Conservation (phyloP, 2,888 invertebrate genomes). For the Nymphalis urticae region DNA sequence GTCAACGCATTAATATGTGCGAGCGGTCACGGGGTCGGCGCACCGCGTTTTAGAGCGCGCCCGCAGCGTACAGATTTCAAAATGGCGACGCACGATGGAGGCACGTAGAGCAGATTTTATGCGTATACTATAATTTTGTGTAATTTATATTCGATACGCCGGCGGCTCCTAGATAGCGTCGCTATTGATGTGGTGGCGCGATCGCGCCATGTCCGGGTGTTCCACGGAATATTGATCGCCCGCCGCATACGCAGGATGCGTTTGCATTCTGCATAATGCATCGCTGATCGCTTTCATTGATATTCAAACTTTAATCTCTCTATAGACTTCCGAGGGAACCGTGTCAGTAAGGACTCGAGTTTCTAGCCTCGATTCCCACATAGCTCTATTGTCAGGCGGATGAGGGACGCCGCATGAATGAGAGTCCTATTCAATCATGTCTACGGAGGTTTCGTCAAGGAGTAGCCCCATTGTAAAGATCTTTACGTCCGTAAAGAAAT, state of each 20-base stretch:
- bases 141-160: constrained; percentile 78
- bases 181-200: constrained; percentile 70
- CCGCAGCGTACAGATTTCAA: constrained; percentile 44
- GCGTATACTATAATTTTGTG: constrained; percentile 57
- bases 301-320: constrained; percentile 45
- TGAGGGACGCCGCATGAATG: constrained; percentile 9
- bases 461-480: constrained; percentile 4
- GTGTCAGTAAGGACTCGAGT: constrained; percentile 14
- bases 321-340: constrained; percentile 38
- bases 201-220: constrained; percentile 65
- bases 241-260: constrained; percentile 55
- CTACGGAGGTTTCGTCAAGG: constrained; percentile 2
- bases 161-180: constrained; percentile 67
- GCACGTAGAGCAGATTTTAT: constrained; percentile 42
- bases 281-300: constrained; percentile 45
- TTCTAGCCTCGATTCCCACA: constrained; percentile 27
- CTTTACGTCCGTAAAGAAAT: constrained; percentile 1
- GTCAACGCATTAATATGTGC: constrained; percentile 75
- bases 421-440: constrained; percentile 1
- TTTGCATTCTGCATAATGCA: constrained; percentile 59
- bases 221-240: constrained; percentile 65
- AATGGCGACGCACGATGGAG: constrained; percentile 43
- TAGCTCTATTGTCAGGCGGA: constrained; percentile 9
- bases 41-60: constrained; percentile 51
- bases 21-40: constrained; percentile 77